phyloP scores from a whole-genome alignment of 2,797 vertebrate species.

The Xenentodon cancila region DNA sequence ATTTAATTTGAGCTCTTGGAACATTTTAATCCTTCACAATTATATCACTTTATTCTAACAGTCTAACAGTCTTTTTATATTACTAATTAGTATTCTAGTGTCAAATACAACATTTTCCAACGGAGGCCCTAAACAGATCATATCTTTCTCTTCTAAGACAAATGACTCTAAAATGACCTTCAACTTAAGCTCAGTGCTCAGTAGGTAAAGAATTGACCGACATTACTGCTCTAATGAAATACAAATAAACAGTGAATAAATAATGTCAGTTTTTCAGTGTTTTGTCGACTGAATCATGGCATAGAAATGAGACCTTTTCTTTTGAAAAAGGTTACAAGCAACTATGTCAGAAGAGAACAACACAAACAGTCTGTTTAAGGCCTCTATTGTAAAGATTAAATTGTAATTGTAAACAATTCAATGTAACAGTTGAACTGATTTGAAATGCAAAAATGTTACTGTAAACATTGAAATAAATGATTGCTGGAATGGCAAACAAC shows the following conservation, averaged over 20 bases:
- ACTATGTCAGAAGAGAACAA: conserved; percentile 6
- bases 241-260: conserved; percentile 4
- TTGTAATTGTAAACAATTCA: too few species aligned
- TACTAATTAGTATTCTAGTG: too few species aligned
- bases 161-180: too few species aligned
- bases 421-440: too few species aligned
- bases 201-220: background rate
- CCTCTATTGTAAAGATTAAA: too few species aligned
- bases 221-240: background rate
- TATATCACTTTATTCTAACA: background rate
- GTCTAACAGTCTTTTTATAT: too few species aligned
- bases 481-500: too few species aligned
- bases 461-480: too few species aligned
- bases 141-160: too few species aligned
- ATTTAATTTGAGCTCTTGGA: background rate
- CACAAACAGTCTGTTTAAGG: background rate
- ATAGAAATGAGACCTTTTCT: conserved; percentile 3
- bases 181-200: background rate
- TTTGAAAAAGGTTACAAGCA: conserved; percentile 7
- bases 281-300: background rate
- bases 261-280: background rate
- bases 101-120: background rate
- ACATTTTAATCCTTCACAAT: background rate
- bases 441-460: too few species aligned
- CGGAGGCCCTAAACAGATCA: background rate